Evolutionary conservation across 2,797 vertebrate species (phyloP).

Genomic region (Cuculus canorus): DNA sequence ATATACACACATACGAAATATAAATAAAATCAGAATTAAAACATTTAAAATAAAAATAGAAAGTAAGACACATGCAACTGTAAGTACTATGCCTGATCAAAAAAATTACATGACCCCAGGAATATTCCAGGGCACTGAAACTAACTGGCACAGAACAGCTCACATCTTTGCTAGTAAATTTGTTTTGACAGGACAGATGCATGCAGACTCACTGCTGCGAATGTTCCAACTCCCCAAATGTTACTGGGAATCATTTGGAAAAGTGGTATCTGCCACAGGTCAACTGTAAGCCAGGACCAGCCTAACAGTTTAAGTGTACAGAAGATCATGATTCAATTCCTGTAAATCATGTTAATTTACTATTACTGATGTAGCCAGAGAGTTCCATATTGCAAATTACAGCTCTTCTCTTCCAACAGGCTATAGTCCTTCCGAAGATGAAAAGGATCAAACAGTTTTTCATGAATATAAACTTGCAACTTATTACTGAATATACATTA

Average conservation of each 20-base stretch:
- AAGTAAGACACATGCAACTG: background rate
- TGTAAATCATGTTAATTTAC: background rate
- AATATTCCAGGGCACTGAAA: background rate
- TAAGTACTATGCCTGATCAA: background rate
- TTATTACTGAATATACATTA: background rate
- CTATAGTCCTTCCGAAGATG: background rate
- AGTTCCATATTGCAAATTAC: background rate
- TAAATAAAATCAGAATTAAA: background rate
- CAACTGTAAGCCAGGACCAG: background rate
- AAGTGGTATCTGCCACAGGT: background rate
- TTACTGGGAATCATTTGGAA: background rate
- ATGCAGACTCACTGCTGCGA: background rate
- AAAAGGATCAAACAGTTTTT: background rate
- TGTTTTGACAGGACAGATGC: background rate
- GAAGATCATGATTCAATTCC: background rate
- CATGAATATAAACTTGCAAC: background rate
- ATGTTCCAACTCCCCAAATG: background rate
- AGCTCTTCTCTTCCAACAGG: background rate
- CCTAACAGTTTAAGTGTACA: background rate
- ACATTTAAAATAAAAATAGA: background rate
- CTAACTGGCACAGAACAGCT: background rate
- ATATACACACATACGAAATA: background rate
- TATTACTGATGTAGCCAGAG: background rate
- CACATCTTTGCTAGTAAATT: background rate
- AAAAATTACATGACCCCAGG: background rate